Conservation (phyloP, 2,797 vertebrate species). For the Phyllotis vaccarum region DNA sequence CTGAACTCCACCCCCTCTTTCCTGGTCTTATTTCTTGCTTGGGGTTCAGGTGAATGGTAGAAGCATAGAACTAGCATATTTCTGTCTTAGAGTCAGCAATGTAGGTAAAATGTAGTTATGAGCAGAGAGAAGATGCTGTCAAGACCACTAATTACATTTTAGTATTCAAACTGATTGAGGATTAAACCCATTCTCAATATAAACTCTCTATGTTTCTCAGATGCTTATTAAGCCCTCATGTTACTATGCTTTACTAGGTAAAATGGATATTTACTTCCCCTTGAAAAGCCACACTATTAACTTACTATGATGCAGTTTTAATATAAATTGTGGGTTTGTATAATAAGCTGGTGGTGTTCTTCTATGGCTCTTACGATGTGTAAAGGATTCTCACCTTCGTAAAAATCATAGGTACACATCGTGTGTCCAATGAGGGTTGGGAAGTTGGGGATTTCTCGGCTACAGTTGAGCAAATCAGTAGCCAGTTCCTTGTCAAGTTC, state of each 20-base stretch:
- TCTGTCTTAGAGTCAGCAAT: slow-evolving; percentile 30
- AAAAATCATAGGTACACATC: slow-evolving; percentile 95
- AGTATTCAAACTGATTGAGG: slow-evolving; percentile 49
- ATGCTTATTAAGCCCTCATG: neutral
- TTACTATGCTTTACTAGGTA: slow-evolving; percentile 40
- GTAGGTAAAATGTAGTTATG: slow-evolving; percentile 57
- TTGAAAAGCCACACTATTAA: slow-evolving; percentile 74
- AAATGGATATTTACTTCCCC: slow-evolving; percentile 52
- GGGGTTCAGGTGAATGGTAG: neutral
- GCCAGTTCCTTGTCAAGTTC: slow-evolving; percentile 91
- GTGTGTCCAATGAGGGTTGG: slow-evolving; percentile 91
- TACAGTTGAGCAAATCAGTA: slow-evolving; percentile 90
- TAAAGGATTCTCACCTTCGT: slow-evolving; percentile 89
- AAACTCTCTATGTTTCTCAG: slow-evolving; percentile 50
- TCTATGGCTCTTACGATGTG: neutral
- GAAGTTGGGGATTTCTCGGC: slow-evolving; percentile 88
- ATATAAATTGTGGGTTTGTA: slow-evolving; percentile 72
- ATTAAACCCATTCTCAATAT: neutral
- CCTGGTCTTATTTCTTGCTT: neutral
- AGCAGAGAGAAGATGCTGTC: slow-evolving; percentile 61
- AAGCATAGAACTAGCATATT: neutral
- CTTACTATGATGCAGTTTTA: slow-evolving; percentile 82
- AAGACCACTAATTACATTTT: slow-evolving; percentile 28
- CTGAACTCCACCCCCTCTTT: neutral
- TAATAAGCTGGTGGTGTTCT: slow-evolving; percentile 32